These are phyloP conservation scores for Lasioglossum marginatum DNA, from an alignment of 2,888 invertebrate species.

Conservation along the genomic window DNA sequence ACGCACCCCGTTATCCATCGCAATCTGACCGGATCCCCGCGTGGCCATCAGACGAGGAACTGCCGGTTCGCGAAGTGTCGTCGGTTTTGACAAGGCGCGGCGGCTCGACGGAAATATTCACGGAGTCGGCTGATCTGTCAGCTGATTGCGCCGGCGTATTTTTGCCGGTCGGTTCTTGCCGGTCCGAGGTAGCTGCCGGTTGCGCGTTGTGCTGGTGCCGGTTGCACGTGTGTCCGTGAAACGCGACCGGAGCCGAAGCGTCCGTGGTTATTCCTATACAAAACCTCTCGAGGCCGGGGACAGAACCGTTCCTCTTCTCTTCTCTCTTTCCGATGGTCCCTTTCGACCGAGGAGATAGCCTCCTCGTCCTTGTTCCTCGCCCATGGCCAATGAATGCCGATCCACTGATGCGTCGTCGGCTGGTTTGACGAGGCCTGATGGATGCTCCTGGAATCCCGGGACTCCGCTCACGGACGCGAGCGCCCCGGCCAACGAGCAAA, in stretches of 20 bases:
- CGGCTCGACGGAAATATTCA: conserved; percentile 77
- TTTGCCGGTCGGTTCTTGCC: conserved; percentile 71
- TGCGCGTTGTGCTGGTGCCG: conserved; percentile 16
- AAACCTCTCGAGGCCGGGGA: conserved; percentile 44
- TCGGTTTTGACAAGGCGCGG: conserved; percentile 75
- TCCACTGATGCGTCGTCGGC: conserved; percentile 83
- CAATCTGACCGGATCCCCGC: neutral
- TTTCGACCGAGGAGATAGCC: conserved; percentile 6
- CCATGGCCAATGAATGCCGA: conserved; percentile 81
- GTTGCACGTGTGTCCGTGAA: conserved; percentile 37
- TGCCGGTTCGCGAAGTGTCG: conserved; percentile 59
- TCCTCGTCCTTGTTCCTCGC: conserved; percentile 52
- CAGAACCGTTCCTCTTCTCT: conserved; percentile 7
- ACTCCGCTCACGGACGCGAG: conserved; percentile 75
- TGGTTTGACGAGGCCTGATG: conserved; percentile 85
- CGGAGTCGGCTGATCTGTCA: conserved; percentile 78
- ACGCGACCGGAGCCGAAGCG: conserved; percentile 52
- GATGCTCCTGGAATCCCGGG: conserved; percentile 82
- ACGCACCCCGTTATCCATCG: neutral
- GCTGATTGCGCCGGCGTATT: conserved; percentile 77
- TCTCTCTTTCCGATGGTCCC: conserved; percentile 3
- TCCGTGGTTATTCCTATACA: conserved; percentile 63
- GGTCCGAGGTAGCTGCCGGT: conserved; percentile 64
- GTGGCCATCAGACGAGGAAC: neutral
- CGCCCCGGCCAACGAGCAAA: conserved; percentile 79